Evolutionary conservation across 2,113 vertebrate genomes (phyloP).

Genomic region (Onychorhynchus coronatus): DNA sequence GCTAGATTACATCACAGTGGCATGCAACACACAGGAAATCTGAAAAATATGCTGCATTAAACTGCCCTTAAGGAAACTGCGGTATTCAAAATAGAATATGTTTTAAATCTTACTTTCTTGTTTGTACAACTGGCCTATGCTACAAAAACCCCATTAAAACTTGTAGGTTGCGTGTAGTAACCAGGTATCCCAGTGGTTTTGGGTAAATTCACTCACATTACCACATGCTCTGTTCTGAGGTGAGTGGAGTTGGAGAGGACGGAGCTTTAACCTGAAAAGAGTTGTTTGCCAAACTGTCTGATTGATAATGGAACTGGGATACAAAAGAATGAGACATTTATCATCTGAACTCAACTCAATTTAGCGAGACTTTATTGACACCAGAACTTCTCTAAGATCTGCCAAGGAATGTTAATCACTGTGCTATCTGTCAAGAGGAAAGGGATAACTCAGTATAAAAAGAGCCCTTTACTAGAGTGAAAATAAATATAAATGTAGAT

Average conservation of each 20-base stretch:
- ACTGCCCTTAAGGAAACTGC: conserved; percentile 55
- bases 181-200: not conserved
- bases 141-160: not conserved
- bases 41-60: conserved; percentile 69
- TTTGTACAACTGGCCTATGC: conserved; percentile 52
- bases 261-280: not conserved
- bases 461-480: not conserved
- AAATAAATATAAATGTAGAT: conserved; percentile 37
- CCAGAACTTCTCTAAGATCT: conserved; percentile 41
- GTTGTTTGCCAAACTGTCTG: conserved; percentile 13
- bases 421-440: conserved; percentile 37
- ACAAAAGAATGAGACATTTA: conserved; percentile 23
- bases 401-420: conserved; percentile 59
- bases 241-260: not conserved
- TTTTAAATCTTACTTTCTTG: conserved; percentile 68
- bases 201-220: not conserved
- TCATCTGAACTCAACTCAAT: conserved; percentile 38
- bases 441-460: conserved; percentile 7
- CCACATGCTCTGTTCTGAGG: not conserved
- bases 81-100: conserved; percentile 67
- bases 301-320: conserved; percentile 23
- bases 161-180: not conserved
- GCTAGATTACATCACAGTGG: conserved; percentile 67
- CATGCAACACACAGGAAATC: conserved; percentile 59
- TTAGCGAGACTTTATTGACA: conserved; percentile 53